phyloP scores from a whole-genome alignment of 2,888 invertebrate species.

The Phaonia tiefii region DNA sequence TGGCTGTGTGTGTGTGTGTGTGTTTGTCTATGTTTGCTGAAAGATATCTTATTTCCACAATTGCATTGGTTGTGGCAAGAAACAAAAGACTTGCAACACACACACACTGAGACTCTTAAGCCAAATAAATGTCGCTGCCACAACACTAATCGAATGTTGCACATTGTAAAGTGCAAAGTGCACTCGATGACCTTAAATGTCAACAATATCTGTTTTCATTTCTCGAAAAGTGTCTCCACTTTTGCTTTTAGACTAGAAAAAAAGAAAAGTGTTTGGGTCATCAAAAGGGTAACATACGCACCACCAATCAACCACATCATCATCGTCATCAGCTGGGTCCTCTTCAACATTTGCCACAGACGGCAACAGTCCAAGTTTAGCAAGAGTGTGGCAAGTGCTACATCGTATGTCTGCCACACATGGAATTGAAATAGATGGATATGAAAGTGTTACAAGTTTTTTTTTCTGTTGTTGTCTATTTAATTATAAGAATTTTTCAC shows the following conservation, averaged over 20 bases:
- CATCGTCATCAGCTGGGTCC: not conserved
- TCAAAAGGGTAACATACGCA: slow-evolving; percentile 38
- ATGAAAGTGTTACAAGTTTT: slow-evolving; percentile 17
- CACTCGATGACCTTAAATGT: slow-evolving; percentile 67
- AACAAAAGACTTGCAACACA: not conserved
- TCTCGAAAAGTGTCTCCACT: not conserved
- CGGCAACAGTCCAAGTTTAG: not conserved
- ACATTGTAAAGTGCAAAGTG: slow-evolving; percentile 51
- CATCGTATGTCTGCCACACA: too few species aligned
- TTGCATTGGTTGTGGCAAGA: not conserved
- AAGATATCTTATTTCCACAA: not conserved
- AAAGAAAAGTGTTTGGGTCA: slow-evolving; percentile 21
- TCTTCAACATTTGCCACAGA: not conserved
- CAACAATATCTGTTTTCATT: slow-evolving; percentile 54
- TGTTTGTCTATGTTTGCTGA: too few species aligned
- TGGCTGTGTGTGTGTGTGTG: too few species aligned
- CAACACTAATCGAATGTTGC: slow-evolving; percentile 14
- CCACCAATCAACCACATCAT: slow-evolving; percentile 5
- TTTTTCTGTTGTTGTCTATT: not conserved
- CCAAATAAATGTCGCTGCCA: too few species aligned
- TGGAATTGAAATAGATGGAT: too few species aligned
- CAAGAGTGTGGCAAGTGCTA: not conserved
- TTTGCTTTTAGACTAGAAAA: slow-evolving; percentile 17
- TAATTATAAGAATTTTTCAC: not conserved
- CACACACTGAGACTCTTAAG: not conserved